These are phyloP conservation scores for Laupala kohalensis DNA, from an alignment of 1,140 invertebrate genomes.

Conservation along the genomic window DNA sequence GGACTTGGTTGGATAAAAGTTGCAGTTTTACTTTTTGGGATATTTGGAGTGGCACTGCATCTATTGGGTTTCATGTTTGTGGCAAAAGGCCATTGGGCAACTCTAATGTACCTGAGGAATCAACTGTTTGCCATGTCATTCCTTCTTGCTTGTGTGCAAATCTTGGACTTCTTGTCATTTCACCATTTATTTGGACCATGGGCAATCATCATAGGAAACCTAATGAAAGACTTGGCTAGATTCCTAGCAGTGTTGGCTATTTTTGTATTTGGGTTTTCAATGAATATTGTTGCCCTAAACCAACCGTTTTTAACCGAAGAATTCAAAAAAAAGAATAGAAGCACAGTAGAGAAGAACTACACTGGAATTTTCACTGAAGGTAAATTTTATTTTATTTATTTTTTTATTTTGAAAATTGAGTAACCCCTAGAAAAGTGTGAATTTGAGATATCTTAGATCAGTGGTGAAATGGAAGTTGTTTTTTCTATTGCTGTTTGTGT, in stretches of 20 bases:
- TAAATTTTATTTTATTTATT: constrained; percentile 32
- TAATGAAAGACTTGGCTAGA: constrained; percentile 82
- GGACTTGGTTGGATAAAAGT: constrained; percentile 88
- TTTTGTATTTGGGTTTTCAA: constrained; percentile 96
- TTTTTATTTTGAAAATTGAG: neutral
- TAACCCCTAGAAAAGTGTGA: neutral
- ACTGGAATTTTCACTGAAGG: constrained; percentile 53
- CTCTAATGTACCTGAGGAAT: constrained; percentile 82
- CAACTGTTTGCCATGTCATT: constrained; percentile 91
- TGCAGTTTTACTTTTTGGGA: constrained; percentile 81
- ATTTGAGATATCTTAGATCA: neutral
- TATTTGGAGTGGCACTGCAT: constrained; percentile 83
- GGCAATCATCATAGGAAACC: constrained; percentile 82
- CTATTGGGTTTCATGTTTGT: constrained; percentile 62
- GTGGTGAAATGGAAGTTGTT: neutral
- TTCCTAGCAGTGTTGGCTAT: constrained; percentile 94
- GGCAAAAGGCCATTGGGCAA: constrained; percentile 57
- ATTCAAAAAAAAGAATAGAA: neutral
- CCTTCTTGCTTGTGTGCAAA: constrained; percentile 89
- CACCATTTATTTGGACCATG: constrained; percentile 98
- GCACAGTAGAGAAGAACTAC: neutral
- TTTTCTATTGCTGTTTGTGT: neutral
- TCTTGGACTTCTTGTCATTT: constrained; percentile 92
- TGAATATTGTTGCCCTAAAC: constrained; percentile 92
- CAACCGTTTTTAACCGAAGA: constrained; percentile 54